phyloP scores from a whole-genome alignment of 1,140 invertebrate species.

The Calliphora vicina region DNA sequence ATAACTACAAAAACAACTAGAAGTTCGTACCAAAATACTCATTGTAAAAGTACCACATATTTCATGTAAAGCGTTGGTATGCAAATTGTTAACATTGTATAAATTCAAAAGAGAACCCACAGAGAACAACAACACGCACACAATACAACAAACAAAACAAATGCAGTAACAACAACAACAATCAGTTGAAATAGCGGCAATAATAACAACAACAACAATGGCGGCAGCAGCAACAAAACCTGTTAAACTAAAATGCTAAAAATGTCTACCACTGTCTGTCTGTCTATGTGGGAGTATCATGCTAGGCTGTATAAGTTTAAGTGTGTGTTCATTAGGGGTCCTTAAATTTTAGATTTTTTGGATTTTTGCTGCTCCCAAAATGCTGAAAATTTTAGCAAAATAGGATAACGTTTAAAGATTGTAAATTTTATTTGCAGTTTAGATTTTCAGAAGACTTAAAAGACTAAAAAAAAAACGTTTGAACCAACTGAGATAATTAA shows the following conservation, averaged over 20 bases:
- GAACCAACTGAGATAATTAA: no score
- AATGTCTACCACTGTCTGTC: not conserved
- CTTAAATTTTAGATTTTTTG: no score
- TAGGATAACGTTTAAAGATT: no score
- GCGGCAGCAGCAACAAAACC: not conserved
- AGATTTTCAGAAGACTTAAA: no score
- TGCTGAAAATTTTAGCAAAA: no score
- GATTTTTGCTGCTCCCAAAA: no score
- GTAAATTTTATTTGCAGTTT: no score
- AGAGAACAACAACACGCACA: not conserved
- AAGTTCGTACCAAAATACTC: not conserved
- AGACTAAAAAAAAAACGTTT: no score
- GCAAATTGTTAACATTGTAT: constrained; percentile 16
- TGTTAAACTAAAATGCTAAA: constrained; percentile 6
- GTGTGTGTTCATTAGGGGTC: no score
- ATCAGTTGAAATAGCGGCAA: not conserved
- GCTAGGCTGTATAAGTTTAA: not conserved
- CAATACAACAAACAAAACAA: not conserved
- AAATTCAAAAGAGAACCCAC: constrained; percentile 4
- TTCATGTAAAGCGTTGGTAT: constrained; percentile 13
- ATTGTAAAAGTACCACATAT: constrained; percentile 6
- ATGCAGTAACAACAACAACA: not conserved
- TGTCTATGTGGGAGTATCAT: not conserved
- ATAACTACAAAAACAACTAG: not conserved
- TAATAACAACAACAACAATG: no score